Evolutionary conservation across 2,113 vertebrate genomes (phyloP).

Genomic region (Indri indri): DNA sequence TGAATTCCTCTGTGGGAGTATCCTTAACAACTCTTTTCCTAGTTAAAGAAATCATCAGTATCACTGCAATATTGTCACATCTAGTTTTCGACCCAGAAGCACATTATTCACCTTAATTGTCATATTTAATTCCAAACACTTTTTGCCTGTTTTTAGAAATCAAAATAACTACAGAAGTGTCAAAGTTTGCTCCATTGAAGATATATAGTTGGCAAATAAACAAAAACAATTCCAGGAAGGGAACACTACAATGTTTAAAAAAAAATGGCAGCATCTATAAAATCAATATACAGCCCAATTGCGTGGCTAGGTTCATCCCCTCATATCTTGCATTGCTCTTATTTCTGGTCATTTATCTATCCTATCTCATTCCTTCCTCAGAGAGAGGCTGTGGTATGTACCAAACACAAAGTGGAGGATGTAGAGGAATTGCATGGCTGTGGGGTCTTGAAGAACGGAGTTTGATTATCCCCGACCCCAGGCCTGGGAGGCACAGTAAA

Average conservation of each 20-base stretch:
- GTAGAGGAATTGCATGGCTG: fast-evolving
- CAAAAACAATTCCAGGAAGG: neutral
- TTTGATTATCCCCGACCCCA: neutral
- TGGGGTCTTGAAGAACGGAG: too few relatives aligned
- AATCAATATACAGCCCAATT: neutral
- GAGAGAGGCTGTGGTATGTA: neutral
- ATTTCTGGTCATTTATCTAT: neutral
- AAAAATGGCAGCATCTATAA: neutral
- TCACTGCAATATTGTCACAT: constrained; percentile 10
- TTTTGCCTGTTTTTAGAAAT: constrained; percentile 23
- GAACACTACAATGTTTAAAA: neutral
- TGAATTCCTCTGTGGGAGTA: constrained; percentile 10
- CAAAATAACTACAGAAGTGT: neutral
- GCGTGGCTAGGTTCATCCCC: too few relatives aligned
- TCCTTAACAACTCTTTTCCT: constrained; percentile 20
- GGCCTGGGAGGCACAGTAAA: neutral
- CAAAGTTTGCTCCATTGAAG: neutral
- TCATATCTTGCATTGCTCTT: neutral
- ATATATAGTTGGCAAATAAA: neutral
- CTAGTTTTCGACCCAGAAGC: constrained; percentile 31
- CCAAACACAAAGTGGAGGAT: neutral
- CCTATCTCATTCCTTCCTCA: neutral
- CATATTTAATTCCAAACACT: neutral
- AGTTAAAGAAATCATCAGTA: neutral
- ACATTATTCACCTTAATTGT: constrained; percentile 49